Conservation (phyloP, 1,140 invertebrate genomes). For the Xylocopa sonorina region DNA sequence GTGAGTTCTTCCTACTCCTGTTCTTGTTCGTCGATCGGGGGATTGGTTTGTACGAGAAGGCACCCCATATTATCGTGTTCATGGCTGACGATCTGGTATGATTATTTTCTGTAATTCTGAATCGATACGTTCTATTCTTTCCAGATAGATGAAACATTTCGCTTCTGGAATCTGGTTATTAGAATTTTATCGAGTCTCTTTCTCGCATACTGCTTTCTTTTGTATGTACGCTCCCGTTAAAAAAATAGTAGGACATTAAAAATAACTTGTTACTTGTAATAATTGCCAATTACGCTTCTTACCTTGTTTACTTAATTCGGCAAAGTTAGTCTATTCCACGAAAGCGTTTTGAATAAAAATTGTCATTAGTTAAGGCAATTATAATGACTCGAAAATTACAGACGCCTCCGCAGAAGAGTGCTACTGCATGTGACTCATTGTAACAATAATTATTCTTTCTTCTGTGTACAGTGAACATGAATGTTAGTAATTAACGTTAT, state of each 20-base stretch:
- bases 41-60: constrained; percentile 67
- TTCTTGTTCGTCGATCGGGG: neutral
- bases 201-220: too few relatives aligned
- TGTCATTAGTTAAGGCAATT: constrained; percentile 79
- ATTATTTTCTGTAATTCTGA: neutral
- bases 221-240: neutral
- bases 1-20: constrained; percentile 7
- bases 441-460: too few relatives aligned
- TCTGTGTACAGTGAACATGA: too few relatives aligned
- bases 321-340: constrained; percentile 66
- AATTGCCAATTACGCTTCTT: constrained; percentile 21
- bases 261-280: too few relatives aligned
- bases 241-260: too few relatives aligned
- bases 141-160: too few relatives aligned
- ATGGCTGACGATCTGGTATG: constrained; percentile 86
- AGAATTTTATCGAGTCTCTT: too few relatives aligned
- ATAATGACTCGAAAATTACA: constrained; percentile 71
- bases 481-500: constrained; percentile 38
- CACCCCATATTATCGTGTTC: constrained; percentile 83
- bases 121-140: too few relatives aligned
- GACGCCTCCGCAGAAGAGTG: constrained; percentile 75
- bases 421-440: constrained; percentile 60
- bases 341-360: constrained; percentile 73
- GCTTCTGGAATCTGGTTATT: too few relatives aligned
- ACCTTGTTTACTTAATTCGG: constrained; percentile 55